Conservation (phyloP, 2,888 invertebrate genomes). For the Mylabris sibirica region DNA sequence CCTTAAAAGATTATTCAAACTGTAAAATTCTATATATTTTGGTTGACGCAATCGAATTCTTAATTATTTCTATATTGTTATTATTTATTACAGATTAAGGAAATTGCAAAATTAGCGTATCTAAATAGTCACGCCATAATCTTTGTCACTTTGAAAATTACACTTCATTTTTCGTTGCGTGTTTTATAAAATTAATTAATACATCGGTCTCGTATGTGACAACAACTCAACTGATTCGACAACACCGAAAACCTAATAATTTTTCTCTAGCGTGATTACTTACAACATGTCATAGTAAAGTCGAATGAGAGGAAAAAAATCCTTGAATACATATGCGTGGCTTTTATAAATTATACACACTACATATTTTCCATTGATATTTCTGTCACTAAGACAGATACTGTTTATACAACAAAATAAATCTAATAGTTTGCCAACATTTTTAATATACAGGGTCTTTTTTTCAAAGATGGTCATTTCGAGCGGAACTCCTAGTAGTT, state of each 20-base stretch:
- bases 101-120: conserved; percentile 23
- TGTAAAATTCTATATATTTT: neutral
- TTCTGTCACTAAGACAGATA: neutral
- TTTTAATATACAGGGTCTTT: neutral
- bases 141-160: conserved; percentile 12
- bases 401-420: neutral
- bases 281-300: neutral
- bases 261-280: neutral
- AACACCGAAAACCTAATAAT: conserved; percentile 10
- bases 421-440: neutral
- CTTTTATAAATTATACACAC: neutral
- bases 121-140: conserved; percentile 22
- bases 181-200: conserved; percentile 13
- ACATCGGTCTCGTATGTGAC: neutral
- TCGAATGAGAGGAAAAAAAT: neutral
- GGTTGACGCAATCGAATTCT: conserved; percentile 10
- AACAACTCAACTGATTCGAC: conserved; percentile 10
- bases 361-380: neutral
- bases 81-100: conserved; percentile 19
- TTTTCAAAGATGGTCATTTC: too few relatives aligned
- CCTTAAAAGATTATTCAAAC: conserved; percentile 34
- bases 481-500: too few relatives aligned
- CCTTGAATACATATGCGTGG: neutral
- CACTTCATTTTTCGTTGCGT: conserved; percentile 2
- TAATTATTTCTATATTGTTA: neutral